Evolutionary conservation across 1,140 invertebrate genomes (phyloP).

Genomic region (Neelides sp.): DNA sequence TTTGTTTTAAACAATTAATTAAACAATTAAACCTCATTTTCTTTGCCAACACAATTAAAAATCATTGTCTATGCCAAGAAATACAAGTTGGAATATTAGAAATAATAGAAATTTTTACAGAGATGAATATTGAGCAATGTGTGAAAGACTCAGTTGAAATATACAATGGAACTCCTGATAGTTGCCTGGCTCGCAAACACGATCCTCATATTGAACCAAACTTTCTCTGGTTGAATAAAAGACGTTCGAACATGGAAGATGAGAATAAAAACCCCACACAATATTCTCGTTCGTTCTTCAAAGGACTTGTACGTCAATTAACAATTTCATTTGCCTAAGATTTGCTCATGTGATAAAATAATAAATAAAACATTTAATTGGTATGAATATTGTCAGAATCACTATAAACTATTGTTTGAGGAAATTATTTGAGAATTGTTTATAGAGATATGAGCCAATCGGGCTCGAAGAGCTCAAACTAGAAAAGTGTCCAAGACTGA

Average conservation of each 20-base stretch:
- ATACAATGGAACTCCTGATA: slow-evolving; percentile 72
- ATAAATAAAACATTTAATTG: no score
- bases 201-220: slow-evolving; percentile 41
- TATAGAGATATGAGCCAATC: slow-evolving; percentile 57
- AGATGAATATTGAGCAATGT: slow-evolving; percentile 88
- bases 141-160: slow-evolving; percentile 77
- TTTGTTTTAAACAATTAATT: slow-evolving; percentile 8
- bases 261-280: no score
- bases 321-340: no score
- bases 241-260: no score
- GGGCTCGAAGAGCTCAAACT: slow-evolving; percentile 50
- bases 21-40: neutral
- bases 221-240: no score
- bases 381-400: no score
- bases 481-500: slow-evolving; percentile 69
- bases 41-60: slow-evolving; percentile 2
- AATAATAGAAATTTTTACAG: slow-evolving; percentile 41
- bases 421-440: slow-evolving; percentile 31
- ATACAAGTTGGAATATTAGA: neutral
- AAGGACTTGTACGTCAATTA: no score
- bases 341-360: no score
- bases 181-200: slow-evolving; percentile 71
- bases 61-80: neutral
- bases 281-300: no score
- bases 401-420: no score